Conservation (phyloP, 2,113 vertebrate species). For the Xiphophorus hellerii region DNA sequence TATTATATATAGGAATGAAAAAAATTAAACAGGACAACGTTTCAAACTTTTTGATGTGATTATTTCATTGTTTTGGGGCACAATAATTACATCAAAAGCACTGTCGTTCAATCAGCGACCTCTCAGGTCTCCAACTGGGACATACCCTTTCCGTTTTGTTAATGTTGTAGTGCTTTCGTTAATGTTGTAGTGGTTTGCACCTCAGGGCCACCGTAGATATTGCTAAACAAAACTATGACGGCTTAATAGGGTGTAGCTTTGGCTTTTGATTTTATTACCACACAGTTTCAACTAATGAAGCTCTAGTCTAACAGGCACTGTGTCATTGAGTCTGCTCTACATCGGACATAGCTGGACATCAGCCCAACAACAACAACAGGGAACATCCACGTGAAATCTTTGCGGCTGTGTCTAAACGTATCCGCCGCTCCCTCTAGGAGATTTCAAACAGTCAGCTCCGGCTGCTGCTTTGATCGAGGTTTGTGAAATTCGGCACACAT, state of each 20-base stretch:
- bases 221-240: background rate
- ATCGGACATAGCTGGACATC: background rate
- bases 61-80: too few relatives aligned
- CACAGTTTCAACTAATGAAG: background rate
- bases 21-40: too few relatives aligned
- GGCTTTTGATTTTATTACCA: background rate
- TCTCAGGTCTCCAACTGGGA: too few relatives aligned
- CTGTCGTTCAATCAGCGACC: too few relatives aligned
- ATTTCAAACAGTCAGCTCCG: background rate
- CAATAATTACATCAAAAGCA: too few relatives aligned
- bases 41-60: too few relatives aligned
- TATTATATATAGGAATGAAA: too few relatives aligned
- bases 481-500: background rate
- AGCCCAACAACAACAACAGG: background rate
- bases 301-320: background rate
- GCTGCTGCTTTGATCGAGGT: background rate
- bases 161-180: too few relatives aligned
- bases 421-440: background rate
- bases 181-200: too few relatives aligned
- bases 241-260: background rate
- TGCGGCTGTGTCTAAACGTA: background rate
- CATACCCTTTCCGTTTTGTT: too few relatives aligned
- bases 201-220: background rate
- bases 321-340: background rate
- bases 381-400: too few relatives aligned